These are phyloP conservation scores for Callipepla squamata DNA, from an alignment of 2,113 vertebrate species.

Conservation along the genomic window DNA sequence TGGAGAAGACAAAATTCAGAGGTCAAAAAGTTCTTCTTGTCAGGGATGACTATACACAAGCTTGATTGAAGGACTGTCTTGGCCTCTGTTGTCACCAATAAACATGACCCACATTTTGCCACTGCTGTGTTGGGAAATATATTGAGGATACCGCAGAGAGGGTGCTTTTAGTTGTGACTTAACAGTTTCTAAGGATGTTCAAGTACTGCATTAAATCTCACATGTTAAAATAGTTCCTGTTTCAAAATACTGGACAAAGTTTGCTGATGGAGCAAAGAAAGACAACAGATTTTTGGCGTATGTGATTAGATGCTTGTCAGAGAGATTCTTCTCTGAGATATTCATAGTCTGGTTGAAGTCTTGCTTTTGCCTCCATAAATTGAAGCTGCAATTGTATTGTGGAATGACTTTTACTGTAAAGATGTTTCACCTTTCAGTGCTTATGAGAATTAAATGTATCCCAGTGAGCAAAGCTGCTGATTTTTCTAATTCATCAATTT, in stretches of 20 bases:
- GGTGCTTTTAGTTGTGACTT: not conserved
- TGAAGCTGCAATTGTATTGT: not conserved
- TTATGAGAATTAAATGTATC: not conserved
- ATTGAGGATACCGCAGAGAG: not conserved
- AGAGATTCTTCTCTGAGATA: not conserved
- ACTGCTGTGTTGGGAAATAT: not conserved
- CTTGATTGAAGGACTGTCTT: not conserved
- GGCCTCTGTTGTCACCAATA: not conserved
- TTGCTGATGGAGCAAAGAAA: not conserved
- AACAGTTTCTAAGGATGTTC: not conserved
- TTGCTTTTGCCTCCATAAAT: not conserved
- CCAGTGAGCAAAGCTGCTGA: not conserved
- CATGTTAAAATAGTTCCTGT: not conserved
- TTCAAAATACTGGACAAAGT: not conserved
- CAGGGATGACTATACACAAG: not conserved
- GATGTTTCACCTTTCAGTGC: not conserved
- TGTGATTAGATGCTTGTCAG: not conserved
- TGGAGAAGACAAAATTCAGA: slow-evolving; percentile 20
- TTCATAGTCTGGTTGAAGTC: not conserved
- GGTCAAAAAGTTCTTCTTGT: slow-evolving; percentile 25
- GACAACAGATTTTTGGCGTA: not conserved
- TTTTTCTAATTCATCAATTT: not conserved
- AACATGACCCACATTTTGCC: not conserved
- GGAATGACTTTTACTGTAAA: not conserved
- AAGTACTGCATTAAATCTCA: not conserved